Conservation (phyloP, 2,888 invertebrate genomes). For the Odontocolon sp. region DNA sequence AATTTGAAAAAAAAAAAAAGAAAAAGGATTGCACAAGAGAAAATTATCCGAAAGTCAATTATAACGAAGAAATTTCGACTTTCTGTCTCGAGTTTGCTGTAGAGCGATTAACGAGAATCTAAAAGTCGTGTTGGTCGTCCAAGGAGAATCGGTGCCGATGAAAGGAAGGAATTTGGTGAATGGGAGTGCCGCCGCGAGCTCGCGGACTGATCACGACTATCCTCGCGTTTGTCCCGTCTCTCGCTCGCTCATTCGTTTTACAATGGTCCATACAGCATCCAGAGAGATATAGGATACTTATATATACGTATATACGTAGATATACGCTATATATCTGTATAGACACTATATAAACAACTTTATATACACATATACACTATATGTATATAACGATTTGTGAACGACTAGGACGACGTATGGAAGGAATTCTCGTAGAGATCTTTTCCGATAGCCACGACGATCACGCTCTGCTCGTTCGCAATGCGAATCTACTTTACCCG, state of each 20-base stretch:
- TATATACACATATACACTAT: neutral
- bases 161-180: slow-evolving; percentile 79
- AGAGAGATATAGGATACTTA: slow-evolving; percentile 11
- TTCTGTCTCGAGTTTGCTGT: slow-evolving; percentile 15
- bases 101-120: slow-evolving; percentile 63
- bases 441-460: slow-evolving; percentile 50
- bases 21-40: neutral
- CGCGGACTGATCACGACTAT: slow-evolving; percentile 61
- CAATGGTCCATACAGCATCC: slow-evolving; percentile 46
- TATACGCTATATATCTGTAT: neutral
- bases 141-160: slow-evolving; percentile 74
- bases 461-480: slow-evolving; percentile 45
- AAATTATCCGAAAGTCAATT: slow-evolving; percentile 18
- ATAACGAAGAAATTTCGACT: slow-evolving; percentile 28
- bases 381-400: slow-evolving; percentile 23
- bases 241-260: slow-evolving; percentile 22
- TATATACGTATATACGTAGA: too few species aligned
- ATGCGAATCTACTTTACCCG: slow-evolving; percentile 39
- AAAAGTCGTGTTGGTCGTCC: slow-evolving; percentile 68
- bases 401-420: slow-evolving; percentile 37
- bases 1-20: neutral
- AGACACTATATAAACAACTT: neutral
- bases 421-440: slow-evolving; percentile 55
- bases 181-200: slow-evolving; percentile 73
- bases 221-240: slow-evolving; percentile 49